Evolutionary conservation across 2,113 vertebrate species (phyloP).

Genomic region (Montifringilla adamsi): DNA sequence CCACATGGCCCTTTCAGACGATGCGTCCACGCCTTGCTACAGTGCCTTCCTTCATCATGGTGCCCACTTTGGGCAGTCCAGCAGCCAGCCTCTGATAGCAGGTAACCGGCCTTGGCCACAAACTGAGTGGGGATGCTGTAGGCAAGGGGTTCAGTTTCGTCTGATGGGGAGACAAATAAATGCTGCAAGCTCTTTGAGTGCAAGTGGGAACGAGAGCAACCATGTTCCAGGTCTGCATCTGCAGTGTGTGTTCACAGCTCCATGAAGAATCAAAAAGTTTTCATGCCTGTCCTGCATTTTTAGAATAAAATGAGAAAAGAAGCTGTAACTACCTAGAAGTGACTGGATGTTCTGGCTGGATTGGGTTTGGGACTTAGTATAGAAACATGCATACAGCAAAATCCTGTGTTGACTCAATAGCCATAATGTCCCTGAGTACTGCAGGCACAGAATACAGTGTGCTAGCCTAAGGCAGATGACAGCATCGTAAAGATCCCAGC

Average conservation of each 20-base stretch:
- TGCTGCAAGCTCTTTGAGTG: constrained; percentile 59
- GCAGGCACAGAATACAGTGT: background rate
- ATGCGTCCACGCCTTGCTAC: constrained; percentile 86
- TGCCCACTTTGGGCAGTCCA: constrained; percentile 84
- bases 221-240: background rate
- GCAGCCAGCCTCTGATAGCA: constrained; percentile 88
- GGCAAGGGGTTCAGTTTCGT: constrained; percentile 45
- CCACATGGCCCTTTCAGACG: constrained; percentile 85
- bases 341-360: background rate
- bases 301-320: background rate
- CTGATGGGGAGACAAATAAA: constrained; percentile 15
- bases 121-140: constrained; percentile 57
- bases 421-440: background rate
- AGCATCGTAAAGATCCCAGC: background rate
- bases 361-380: background rate
- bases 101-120: constrained; percentile 73
- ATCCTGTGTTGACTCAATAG: background rate
- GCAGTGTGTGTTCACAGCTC: background rate
- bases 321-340: background rate
- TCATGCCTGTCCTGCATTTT: background rate
- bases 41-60: constrained; percentile 79
- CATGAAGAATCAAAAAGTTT: background rate
- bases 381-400: background rate
- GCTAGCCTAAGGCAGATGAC: background rate
- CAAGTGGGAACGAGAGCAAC: constrained; percentile 21